Evolutionary conservation across 64 coral and sea anemone species (phyloP), one percentile per base, ranked within the genome.

Genomic region (Trachythela sp.): DNA sequence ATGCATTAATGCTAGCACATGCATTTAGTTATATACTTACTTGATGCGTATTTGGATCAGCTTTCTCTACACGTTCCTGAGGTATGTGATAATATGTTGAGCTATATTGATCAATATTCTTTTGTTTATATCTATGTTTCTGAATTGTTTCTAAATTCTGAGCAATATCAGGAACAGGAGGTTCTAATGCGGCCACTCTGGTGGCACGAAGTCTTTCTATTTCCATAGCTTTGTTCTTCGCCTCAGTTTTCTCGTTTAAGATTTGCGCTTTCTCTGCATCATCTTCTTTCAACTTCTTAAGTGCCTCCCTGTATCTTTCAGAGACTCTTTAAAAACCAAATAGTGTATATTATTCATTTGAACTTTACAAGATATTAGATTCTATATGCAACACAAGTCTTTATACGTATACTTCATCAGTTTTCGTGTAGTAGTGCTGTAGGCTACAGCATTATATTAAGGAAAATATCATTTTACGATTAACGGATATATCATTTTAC

Each of bases 81-180:
- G 75, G 75, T 39, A 80, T 37, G 37, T 80, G 75, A 22, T 80
- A 80, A 39, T 80, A 80, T 1, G 32, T 80, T 39, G 75, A 80
- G 20, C 75, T 80, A 80, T 80, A 80, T 9, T 80, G 20, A 15
- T 80, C 75, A 2, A 80, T 38, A 35, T 20, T 80, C 37, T 80
- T 80, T 35, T 80, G 33, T 38, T 80, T 80, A 80, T 39, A 39
- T 80, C 37, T 80, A 34, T 36, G 75, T 29, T 80, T 80, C 35
- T 80, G 75, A 34, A 80, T 80, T 10, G 15, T 37, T 39, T 80
- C 75, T 22, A 80, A 80, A 35, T 36, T 80, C 37, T 39, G 32
- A 80, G 75, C 75, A 37, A 80, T 80, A 39, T 80, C 75, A 15
- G 75, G 75, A 35, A 80, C 75, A 80, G 75, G 75, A 39, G 75